Evolutionary conservation across 2,113 vertebrate genomes (phyloP), one percentile per base, ranked within the genome.

Genomic region (Ciconia boyciana): DNA sequence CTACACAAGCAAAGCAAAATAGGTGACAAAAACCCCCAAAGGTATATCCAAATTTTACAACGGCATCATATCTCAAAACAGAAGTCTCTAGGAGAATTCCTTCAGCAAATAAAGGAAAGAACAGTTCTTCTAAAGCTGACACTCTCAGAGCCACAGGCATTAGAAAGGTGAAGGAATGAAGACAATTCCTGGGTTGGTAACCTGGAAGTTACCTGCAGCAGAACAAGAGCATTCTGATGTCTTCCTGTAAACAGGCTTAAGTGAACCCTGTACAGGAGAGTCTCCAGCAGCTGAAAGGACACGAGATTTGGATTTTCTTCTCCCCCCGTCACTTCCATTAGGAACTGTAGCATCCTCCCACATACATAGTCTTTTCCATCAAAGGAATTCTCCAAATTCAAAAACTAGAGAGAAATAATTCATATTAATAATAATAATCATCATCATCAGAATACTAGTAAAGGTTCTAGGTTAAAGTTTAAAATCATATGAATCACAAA

Each of bases 301-400:
- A 97, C 88, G 10, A 97, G 96, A 54, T 98, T 98, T 3, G 98
- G 94, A 55, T 96, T 90, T 79, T 97, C 71, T 25, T 90, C 97
- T 34, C 32, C 57, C 16, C 92, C 96, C 24, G 97, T 83, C 52
- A 96, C 81, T 83, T 97, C 94, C 89, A 98, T 94, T 13, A 99
- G 97, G 86, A 98, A 99, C 54, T 98, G 98, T 29, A 99, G 96
- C 95, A 99, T 98, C 44, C 99, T 99, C 8, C 98, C 98, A 75
- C 99, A 99, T 5, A 99, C 99, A 0, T 98, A 99, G 97, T 99
- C 99, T 91, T 99, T 99, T 75, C 99, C 99, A 96, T 99, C 99
- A 89, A 99, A 99, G 2, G 99, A 98, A 91, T 96, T 98, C 97
- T 99, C 99, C 93, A 99, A 96, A 91, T 97, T 98, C 92, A 99